phyloP scores from a whole-genome alignment of 1,140 invertebrate genomes.

The Ladona fulva region DNA sequence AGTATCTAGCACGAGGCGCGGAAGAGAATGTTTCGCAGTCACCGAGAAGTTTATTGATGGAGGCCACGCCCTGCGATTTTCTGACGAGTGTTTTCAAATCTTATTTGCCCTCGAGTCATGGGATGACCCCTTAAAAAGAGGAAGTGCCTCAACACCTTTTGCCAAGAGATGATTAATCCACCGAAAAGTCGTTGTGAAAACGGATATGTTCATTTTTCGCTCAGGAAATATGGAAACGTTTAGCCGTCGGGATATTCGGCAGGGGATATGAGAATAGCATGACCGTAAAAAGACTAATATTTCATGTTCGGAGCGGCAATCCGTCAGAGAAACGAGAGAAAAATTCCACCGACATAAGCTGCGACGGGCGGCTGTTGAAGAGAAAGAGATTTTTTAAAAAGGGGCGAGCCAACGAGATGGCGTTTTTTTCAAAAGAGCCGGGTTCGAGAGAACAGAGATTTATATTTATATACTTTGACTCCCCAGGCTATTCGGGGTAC shows the following conservation, averaged over 20 bases:
- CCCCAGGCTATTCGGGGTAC: no score
- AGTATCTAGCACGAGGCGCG: background rate
- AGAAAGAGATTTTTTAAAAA: background rate
- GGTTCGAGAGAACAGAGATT: background rate
- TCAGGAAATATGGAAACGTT: slow-evolving; percentile 9
- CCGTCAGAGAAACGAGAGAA: background rate
- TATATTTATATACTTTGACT: no score
- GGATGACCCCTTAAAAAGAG: background rate
- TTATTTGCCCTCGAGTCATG: background rate
- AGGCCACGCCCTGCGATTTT: background rate
- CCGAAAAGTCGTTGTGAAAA: background rate
- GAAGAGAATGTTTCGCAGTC: background rate
- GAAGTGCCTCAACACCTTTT: slow-evolving; percentile 8
- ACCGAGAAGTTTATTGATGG: background rate
- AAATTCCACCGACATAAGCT: background rate
- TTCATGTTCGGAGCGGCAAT: background rate
- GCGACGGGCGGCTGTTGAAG: background rate
- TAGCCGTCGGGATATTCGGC: background rate
- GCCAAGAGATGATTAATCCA: slow-evolving; percentile 2
- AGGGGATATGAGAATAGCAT: slow-evolving; percentile 1
- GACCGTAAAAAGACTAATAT: background rate
- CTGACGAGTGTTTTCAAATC: slow-evolving; percentile 4
- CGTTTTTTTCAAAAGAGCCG: background rate
- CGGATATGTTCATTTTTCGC: background rate
- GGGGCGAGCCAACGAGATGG: background rate